Conservation (phyloP, 1,140 invertebrate species). For the Trigoniulus corallinus region DNA sequence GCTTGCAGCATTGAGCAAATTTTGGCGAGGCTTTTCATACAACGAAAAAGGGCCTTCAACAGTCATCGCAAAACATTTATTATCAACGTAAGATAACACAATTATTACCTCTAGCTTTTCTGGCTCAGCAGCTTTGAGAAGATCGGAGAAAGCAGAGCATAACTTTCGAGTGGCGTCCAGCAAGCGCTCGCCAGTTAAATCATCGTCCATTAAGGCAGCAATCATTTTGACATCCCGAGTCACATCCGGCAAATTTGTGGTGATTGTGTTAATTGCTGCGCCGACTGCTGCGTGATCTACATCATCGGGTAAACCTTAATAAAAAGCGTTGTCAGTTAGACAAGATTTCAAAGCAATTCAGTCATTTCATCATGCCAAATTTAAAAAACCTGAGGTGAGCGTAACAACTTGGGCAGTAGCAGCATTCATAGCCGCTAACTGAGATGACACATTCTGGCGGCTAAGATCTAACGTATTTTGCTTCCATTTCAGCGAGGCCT, state of each 20-base stretch:
- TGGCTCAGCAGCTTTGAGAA: conserved; percentile 85
- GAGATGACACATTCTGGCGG: conserved; percentile 87
- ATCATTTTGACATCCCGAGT: conserved; percentile 87
- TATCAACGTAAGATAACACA: background rate
- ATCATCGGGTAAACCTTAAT: conserved; percentile 26
- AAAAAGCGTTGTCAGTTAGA: too few species aligned
- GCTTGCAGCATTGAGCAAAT: conserved; percentile 79
- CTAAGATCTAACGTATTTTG: conserved; percentile 85
- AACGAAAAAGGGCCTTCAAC: background rate
- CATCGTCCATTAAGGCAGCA: conserved; percentile 71
- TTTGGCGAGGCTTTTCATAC: conserved; percentile 58
- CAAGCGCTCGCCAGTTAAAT: conserved; percentile 60
- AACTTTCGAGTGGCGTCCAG: conserved; percentile 81
- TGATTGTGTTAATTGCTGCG: conserved; percentile 91
- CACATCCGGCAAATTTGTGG: conserved; percentile 89
- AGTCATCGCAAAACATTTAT: background rate
- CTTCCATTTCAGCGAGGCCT: conserved; percentile 78
- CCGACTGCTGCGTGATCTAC: conserved; percentile 90
- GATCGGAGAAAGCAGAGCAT: conserved; percentile 83
- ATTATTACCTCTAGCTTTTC: conserved; percentile 61
- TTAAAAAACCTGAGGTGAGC: conserved; percentile 50
- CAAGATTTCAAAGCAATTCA: too few species aligned
- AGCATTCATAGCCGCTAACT: conserved; percentile 97
- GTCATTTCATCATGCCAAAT: too few species aligned
- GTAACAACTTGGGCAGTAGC: conserved; percentile 97